Conservation (phyloP, 2,113 vertebrate genomes). For the Barnardius zonarius region DNA sequence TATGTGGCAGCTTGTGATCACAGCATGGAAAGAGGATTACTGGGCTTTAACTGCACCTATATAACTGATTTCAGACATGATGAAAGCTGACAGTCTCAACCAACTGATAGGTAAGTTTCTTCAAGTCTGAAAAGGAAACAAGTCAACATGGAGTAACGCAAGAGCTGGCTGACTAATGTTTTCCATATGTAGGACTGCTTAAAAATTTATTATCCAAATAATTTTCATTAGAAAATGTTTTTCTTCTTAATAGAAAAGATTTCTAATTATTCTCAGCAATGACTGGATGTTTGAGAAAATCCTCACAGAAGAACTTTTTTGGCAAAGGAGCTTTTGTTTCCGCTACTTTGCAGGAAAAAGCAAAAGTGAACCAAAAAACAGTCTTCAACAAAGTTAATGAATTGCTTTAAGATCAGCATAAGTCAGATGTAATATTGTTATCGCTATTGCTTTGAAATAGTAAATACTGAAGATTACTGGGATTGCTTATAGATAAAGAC, state of each 20-base stretch:
- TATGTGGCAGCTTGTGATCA: neutral
- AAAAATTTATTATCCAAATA: neutral
- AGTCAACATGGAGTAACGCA: neutral
- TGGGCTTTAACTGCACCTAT: neutral
- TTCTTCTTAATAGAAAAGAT: neutral
- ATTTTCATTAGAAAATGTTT: neutral
- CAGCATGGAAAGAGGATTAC: neutral
- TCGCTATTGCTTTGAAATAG: neutral
- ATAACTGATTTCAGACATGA: neutral
- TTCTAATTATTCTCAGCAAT: neutral
- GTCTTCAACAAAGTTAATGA: neutral
- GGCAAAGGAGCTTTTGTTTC: neutral
- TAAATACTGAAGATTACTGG: neutral
- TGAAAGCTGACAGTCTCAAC: neutral
- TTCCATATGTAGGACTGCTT: neutral
- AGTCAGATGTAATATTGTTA: neutral
- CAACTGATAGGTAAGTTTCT: neutral
- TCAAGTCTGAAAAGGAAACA: neutral
- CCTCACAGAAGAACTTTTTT: neutral
- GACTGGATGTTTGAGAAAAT: neutral
- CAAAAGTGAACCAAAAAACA: neutral
- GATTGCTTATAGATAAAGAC: neutral
- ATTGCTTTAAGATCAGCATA: neutral
- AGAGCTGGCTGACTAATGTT: neutral
- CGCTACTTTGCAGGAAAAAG: neutral